Conservation (phyloP, 2,797 vertebrate species). For the Agapornis canus region DNA sequence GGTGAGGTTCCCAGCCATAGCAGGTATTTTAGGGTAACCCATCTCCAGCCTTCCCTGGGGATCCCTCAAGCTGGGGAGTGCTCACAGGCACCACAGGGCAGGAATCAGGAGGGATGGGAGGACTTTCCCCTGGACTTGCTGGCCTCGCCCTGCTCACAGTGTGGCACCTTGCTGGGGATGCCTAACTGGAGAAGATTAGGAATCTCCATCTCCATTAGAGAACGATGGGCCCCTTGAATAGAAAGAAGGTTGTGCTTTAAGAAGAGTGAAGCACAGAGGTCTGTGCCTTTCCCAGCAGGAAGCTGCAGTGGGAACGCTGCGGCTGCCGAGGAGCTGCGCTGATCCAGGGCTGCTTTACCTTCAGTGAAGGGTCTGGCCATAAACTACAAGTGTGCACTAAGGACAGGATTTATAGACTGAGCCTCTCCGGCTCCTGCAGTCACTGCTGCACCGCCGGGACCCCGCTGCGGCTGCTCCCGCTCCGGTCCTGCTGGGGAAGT, state of each 20-base stretch:
- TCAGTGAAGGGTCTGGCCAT: neutral
- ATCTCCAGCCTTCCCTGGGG: neutral
- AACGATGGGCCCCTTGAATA: neutral
- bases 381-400: constrained; percentile 12
- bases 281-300: neutral
- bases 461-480: neutral
- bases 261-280: neutral
- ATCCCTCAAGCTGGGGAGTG: accelerated
- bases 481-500: constrained; percentile 5
- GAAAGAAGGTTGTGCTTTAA: neutral
- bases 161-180: neutral
- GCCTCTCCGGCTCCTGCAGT: constrained; percentile 7
- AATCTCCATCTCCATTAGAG: neutral
- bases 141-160: neutral
- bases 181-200: accelerated
- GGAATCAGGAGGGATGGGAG: neutral
- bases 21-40: neutral
- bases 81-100: accelerated
- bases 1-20: neutral
- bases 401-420: constrained; percentile 67
- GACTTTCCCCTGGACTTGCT: neutral
- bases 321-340: constrained; percentile 16
- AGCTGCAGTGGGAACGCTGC: neutral
- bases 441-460: neutral
- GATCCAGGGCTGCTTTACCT: constrained; percentile 27